These are phyloP conservation scores for Meghimatium bilineatum DNA, from an alignment of 2,888 invertebrate genomes.

Conservation along the genomic window DNA sequence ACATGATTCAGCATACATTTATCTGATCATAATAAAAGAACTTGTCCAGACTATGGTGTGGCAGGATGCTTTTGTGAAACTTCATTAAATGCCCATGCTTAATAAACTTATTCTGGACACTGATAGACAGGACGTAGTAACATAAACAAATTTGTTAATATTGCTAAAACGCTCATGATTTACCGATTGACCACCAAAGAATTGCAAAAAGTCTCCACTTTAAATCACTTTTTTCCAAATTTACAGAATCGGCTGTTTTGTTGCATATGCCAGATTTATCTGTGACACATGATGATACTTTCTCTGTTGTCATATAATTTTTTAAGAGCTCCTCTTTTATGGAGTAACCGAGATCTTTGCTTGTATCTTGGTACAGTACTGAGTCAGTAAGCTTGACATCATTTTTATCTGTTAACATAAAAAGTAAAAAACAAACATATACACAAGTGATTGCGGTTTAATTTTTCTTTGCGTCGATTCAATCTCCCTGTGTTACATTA, in stretches of 20 bases:
- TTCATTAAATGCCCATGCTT: too few species aligned
- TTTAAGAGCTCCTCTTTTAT: neutral
- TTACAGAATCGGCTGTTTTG: neutral
- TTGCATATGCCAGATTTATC: neutral
- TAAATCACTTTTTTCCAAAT: neutral
- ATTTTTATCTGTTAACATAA: neutral
- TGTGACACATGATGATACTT: neutral
- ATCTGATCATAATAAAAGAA: too few species aligned
- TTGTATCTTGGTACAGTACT: neutral
- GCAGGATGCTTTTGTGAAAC: too few species aligned
- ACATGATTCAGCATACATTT: too few species aligned
- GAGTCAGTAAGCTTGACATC: neutral
- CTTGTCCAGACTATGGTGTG: too few species aligned
- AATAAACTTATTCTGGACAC: too few species aligned
- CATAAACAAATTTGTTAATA: too few species aligned
- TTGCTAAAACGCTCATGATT: too few species aligned
- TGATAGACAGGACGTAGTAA: too few species aligned
- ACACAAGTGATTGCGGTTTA: too few species aligned
- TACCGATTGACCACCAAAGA: constrained; percentile 13
- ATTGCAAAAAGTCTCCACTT: neutral
- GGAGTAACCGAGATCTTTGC: neutral
- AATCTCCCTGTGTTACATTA: too few species aligned
- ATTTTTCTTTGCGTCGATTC: too few species aligned
- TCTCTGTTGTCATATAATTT: neutral
- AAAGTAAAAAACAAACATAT: neutral